Base-by-base conservation (phyloP, 1,140 invertebrate genomes). In the Euglossa dilemma region DNA sequence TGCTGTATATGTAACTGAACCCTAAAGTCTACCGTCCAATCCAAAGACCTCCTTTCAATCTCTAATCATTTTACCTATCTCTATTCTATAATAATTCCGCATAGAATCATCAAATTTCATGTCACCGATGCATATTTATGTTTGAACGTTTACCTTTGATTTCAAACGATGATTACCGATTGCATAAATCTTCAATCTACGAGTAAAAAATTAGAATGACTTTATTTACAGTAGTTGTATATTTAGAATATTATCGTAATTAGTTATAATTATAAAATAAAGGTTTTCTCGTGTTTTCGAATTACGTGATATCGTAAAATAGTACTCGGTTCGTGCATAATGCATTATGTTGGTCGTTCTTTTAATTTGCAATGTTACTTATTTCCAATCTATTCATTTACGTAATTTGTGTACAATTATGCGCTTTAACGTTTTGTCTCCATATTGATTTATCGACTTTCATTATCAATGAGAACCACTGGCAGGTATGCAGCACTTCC, bases 1-100 rank as follows among this genome's bases (percentile, higher is more conserved):
- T 67, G 45, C 36, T 80, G 84, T 84, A 71, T 64, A 80, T 82
- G 67, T 80, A 86, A 67, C 86, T 78, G 83, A 79, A 79, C 74
- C 83, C 80, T 85, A 85, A 77, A 85, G 73, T 88, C 87, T 89
- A 61, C 77, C 71, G 54, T 73, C 72, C 66, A 59, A 88, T 88
- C 66, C 80, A 75, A 86, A 89, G 73, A 61, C 63, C 59, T 76
- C 63, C 70, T 76, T 79, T 47, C 80, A 64, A 69, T 20, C 47
- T 56, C 64, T 23, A 47, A 9, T n/a, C 16, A 23, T 64, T 82
- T 66, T 50, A 61, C 52, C 9, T 57, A 57, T 45, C 23, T 23
- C 25, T 23, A 16, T 50, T 63, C 16, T 56, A 64, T 9, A n/a
- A 52, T 64, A 76, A 63, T 67, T 57, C 16, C 67, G 77, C 28